Base-by-base conservation (phyloP, 2,113 vertebrate species). In the Lucifuga dentata region DNA sequence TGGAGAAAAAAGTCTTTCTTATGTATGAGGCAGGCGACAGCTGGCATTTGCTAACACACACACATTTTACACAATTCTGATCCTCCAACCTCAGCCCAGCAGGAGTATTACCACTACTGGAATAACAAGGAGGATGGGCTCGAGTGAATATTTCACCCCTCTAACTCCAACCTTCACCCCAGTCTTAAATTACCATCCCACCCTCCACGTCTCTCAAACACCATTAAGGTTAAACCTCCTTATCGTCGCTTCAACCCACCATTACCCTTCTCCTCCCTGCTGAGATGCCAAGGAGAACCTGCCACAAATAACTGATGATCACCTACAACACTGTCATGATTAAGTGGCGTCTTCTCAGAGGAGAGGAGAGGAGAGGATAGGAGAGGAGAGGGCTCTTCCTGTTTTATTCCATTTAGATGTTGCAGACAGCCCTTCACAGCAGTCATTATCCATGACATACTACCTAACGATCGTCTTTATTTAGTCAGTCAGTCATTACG, bases 221-320 rank as follows among this genome's bases (percentile, higher is more conserved):
- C 59, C 50, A 83, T 85, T 79, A 76, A 76, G 62, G 59, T 77
- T 65, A 74, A 84, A 66, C 44, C 59, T 61, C 72, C 56, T 59
- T 72, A 83, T 85, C 83, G 85, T 77, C 53, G 78, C 29, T 57
- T 78, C 68, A 62, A 39, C 73, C 83, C 43, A 53, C 71, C 69
- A 77, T 91, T 90, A 88, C 68, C 78, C 85, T 80, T 73, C 71
- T 29, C 50, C 73, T 63, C 69, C 81, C 85, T 71, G 75, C 80
- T 83, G 81, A 55, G 81, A 80, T 10, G 13, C 73, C 70, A 84
- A 87, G 76, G 79, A 87, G 83, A 87, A 67, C 26, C 74, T 63
- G 78, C 35, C 78, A 80, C 61, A 58, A 52, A 61, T 57, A 71
- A 59, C 67, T 23, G 46, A 56, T 66, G 56, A 76, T 84, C 79